phyloP scores from a whole-genome alignment of 2,113 vertebrate species.

The Maccullochella peelii region DNA sequence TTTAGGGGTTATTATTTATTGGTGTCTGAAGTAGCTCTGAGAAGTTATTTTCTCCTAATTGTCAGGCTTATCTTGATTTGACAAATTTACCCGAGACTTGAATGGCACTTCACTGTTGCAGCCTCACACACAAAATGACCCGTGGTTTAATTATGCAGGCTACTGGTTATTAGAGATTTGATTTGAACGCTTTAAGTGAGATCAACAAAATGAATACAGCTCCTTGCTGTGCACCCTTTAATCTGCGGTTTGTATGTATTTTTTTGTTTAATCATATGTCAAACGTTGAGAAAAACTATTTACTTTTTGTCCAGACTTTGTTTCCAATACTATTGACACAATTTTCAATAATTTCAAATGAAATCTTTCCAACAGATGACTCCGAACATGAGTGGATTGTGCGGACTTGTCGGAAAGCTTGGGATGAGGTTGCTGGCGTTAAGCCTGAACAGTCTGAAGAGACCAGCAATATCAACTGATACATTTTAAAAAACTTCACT shows the following conservation, averaged over 20 bases:
- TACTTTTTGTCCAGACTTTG: neutral
- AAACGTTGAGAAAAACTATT: constrained; percentile 3
- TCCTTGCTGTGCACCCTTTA: constrained; percentile 16
- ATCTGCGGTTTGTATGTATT: neutral
- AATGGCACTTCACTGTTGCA: constrained; percentile 71
- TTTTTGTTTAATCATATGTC: neutral
- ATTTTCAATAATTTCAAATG: neutral
- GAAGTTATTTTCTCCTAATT: constrained; percentile 84
- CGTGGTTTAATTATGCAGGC: constrained; percentile 58
- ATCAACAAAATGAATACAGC: constrained; percentile 7
- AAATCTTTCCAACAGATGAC: constrained; percentile 85
- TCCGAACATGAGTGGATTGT: constrained; percentile 92
- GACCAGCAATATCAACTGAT: constrained; percentile 10
- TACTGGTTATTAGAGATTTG: constrained; percentile 48
- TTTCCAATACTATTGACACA: neutral
- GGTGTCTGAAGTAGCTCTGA: constrained; percentile 80
- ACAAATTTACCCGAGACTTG: constrained; percentile 68
- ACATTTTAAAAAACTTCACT: neutral
- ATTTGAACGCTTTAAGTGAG: constrained; percentile 43
- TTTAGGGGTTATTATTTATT: constrained; percentile 75
- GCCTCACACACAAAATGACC: constrained; percentile 60
- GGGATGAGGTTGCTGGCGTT: constrained; percentile 71
- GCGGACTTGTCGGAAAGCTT: constrained; percentile 88
- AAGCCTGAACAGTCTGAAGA: constrained; percentile 44
- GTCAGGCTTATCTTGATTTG: constrained; percentile 78